Conservation (phyloP, 1,140 invertebrate genomes). For the Bilobella aurantiaca region DNA sequence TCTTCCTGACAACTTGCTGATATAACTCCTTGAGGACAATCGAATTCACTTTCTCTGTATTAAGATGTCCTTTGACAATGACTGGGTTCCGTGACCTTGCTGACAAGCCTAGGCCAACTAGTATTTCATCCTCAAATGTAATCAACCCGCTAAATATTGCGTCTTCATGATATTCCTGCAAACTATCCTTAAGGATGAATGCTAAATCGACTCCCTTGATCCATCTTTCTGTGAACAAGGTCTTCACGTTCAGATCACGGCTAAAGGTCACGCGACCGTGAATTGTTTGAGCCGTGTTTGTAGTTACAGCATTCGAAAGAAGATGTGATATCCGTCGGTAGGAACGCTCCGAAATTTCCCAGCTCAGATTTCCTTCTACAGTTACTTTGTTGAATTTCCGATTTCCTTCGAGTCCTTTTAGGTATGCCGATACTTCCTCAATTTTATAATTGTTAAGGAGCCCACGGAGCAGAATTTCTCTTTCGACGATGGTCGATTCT, state of each 20-base stretch:
- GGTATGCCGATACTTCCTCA: constrained; percentile 3
- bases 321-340: constrained; percentile 9
- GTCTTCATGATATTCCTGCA: not conserved
- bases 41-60: not conserved
- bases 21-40: not conserved
- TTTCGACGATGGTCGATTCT: not conserved
- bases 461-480: constrained; percentile 4
- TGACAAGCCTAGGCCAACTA: not conserved
- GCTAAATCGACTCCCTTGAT: constrained; percentile 8
- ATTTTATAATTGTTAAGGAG: constrained; percentile 10
- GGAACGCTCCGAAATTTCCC: constrained; percentile 2
- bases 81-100: not conserved
- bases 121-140: not conserved
- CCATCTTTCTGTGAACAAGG: not conserved
- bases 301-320: constrained; percentile 11
- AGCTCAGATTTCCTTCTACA: constrained; percentile 12
- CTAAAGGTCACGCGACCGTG: constrained; percentile 3
- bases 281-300: constrained; percentile 5
- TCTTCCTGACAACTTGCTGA: not conserved
- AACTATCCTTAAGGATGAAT: not conserved
- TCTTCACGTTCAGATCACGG: not conserved
- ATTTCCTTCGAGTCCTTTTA: not conserved
- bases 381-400: not conserved
- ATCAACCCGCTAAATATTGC: not conserved
- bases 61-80: not conserved